Evolutionary conservation across 2,113 vertebrate genomes (phyloP).

Genomic region (Varanus komodoensis): DNA sequence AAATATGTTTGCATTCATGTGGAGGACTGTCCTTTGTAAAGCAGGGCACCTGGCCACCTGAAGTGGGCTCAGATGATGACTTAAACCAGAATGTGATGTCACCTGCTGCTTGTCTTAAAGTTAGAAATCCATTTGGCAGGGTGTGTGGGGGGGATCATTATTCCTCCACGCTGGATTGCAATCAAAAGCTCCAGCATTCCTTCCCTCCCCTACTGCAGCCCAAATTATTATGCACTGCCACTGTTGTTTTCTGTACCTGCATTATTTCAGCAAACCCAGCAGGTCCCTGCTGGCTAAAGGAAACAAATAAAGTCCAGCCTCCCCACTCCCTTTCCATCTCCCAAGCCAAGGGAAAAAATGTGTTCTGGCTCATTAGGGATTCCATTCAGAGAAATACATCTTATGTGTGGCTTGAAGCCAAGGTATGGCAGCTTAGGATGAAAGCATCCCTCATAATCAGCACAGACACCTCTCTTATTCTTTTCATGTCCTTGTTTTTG

Average conservation of each 20-base stretch:
- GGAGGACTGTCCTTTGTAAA: no score
- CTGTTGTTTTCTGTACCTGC: not conserved
- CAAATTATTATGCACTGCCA: not conserved
- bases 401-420: not conserved
- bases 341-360: not conserved
- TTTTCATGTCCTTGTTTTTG: not conserved
- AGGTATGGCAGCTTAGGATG: not conserved
- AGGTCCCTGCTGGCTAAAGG: not conserved
- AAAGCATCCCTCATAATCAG: conserved; percentile 2
- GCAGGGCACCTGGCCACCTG: no score
- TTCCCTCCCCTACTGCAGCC: not conserved
- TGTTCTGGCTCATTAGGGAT: conserved; percentile 18
- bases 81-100: not conserved
- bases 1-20: no score
- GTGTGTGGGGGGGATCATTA: no score
- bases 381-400: conserved; percentile 21
- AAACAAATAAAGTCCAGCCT: not conserved
- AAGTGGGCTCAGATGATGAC: not conserved
- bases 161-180: not conserved
- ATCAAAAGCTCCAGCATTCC: not conserved
- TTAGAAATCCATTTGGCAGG: not conserved
- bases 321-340: not conserved
- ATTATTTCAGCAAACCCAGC: not conserved
- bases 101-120: not conserved
- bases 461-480: not conserved